Percentiles rank a stretch among this genome's conserved stretches.
These are phyloP conservation scores for Scaptomyza pallida DNA, from an alignment of 1,140 invertebrate genomes.

Conservation along the genomic window DNA sequence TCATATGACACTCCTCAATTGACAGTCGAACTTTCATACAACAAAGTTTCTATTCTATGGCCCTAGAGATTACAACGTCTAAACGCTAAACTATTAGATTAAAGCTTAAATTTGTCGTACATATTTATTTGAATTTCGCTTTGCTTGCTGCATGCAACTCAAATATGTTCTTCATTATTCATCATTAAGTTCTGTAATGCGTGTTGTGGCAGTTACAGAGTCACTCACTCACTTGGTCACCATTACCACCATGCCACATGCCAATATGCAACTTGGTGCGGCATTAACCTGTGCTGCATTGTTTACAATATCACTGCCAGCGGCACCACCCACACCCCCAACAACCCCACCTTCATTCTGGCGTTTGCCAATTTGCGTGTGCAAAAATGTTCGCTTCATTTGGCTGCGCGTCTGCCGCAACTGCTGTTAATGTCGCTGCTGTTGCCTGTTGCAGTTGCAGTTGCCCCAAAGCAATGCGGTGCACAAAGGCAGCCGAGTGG, in stretches of 20 bases:
- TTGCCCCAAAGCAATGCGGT: slow-evolving; percentile 53
- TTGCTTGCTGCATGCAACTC: background rate
- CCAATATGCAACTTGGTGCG: slow-evolving; percentile 42
- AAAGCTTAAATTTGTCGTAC: background rate
- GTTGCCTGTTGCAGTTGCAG: slow-evolving; percentile 39
- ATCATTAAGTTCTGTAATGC: slow-evolving; percentile 7
- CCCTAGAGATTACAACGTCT: too few species aligned
- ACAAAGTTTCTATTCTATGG: too few species aligned
- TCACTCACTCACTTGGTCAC: background rate
- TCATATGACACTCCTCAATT: too few species aligned
- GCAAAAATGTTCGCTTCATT: slow-evolving; percentile 73
- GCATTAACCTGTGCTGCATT: slow-evolving; percentile 52
- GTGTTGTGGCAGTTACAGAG: slow-evolving; percentile 19
- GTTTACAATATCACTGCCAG: slow-evolving; percentile 60
- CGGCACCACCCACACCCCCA: slow-evolving; percentile 28
- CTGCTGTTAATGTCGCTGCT: slow-evolving; percentile 46
- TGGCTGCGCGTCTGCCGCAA: slow-evolving; percentile 58
- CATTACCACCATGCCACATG: too few species aligned
- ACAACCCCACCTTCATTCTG: background rate
- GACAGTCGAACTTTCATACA: too few species aligned
- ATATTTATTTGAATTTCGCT: background rate
- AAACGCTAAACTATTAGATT: background rate
- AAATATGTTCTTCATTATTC: slow-evolving; percentile 12
- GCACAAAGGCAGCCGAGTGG: slow-evolving; percentile 59
- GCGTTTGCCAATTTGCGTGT: slow-evolving; percentile 32